Percentiles rank a stretch among this genome's conserved stretches.
Conservation (phyloP, 2,797 vertebrate genomes). For the Petrocephalus schoutedeni region DNA sequence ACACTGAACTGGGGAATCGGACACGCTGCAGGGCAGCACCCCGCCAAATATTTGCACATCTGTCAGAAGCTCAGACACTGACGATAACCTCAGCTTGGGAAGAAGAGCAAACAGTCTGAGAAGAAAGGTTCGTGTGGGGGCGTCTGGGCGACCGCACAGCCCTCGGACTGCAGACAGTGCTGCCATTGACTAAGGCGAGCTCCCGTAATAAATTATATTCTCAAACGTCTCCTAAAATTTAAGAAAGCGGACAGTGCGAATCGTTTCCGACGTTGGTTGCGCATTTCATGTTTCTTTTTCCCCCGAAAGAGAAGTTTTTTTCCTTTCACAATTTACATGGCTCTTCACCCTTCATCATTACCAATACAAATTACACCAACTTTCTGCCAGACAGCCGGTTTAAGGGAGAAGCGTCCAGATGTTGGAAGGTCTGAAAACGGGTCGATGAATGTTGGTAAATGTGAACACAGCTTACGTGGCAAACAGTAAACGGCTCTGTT, state of each 20-base stretch:
- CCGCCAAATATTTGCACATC: conserved; percentile 32
- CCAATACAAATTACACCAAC: not conserved
- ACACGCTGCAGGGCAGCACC: not conserved
- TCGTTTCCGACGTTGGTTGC: not conserved
- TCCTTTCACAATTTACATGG: not conserved
- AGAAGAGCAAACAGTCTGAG: conserved; percentile 25
- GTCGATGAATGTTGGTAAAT: not conserved
- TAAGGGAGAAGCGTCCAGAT: not conserved
- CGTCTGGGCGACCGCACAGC: not conserved
- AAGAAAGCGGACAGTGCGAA: not conserved
- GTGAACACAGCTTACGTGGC: not conserved
- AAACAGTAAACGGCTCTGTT: not conserved
- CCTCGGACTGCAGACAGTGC: not conserved
- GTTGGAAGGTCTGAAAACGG: conserved; percentile 1
- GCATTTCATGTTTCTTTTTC: not conserved
- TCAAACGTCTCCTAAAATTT: not conserved
- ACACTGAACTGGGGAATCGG: not conserved
- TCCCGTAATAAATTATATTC: not conserved
- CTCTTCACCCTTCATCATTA: not conserved
- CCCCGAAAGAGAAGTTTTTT: not conserved
- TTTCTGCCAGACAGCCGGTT: not conserved
- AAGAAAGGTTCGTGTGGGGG: not conserved
- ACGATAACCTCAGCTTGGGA: conserved; percentile 17
- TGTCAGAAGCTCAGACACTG: conserved; percentile 21
- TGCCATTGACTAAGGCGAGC: not conserved